These are phyloP conservation scores for Drosophila paulistorum DNA, from an alignment of 1,140 invertebrate species.

Conservation along the genomic window DNA sequence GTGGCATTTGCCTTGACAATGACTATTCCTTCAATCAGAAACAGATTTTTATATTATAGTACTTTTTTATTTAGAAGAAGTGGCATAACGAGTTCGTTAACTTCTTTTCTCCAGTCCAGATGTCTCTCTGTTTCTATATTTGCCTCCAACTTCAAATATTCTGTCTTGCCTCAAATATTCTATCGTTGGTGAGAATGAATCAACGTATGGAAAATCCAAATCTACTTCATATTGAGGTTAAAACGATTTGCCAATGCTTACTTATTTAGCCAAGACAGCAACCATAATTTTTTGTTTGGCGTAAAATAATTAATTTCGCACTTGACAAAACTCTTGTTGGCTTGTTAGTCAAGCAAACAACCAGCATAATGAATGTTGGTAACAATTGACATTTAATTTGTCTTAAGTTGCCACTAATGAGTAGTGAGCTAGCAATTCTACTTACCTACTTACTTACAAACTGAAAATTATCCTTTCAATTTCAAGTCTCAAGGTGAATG, in stretches of 20 bases:
- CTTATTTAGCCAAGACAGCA: neutral
- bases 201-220: neutral
- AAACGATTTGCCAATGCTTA: neutral
- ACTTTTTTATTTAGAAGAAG: no score
- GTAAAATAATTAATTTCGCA: constrained; percentile 27
- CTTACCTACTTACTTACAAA: neutral
- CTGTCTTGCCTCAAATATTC: no score
- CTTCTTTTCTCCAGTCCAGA: no score
- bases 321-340: constrained; percentile 18
- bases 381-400: constrained; percentile 76
- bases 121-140: no score
- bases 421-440: neutral
- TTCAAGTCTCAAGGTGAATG: neutral
- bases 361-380: constrained; percentile 38
- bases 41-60: no score
- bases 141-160: no score
- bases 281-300: neutral
- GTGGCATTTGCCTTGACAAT: no score
- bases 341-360: constrained; percentile 26
- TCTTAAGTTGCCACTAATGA: constrained; percentile 57
- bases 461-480: constrained; percentile 11
- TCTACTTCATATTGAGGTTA: neutral
- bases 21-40: no score
- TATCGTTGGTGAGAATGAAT: no score
- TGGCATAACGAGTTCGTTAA: no score